Evolutionary conservation across 92 coral and sea anemone species (phyloP), one percentile per base, ranked within the genome.

Genomic region (Porites rus): DNA sequence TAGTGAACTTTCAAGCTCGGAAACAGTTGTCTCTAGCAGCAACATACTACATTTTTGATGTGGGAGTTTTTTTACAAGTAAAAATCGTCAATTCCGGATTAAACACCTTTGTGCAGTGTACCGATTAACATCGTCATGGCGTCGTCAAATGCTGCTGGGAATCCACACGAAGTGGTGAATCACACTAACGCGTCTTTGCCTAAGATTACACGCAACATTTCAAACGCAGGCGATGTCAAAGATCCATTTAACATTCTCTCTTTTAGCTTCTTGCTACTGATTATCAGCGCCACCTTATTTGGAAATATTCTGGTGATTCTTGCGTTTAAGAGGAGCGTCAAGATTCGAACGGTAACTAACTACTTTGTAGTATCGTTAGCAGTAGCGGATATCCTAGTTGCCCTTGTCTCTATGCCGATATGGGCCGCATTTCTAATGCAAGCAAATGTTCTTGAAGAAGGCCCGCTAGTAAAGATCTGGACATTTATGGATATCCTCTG

Each of bases 291-390:
- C 73, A 91, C 98, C 61, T 75, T 96, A 43, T 89, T 96, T 82
- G 98, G 98, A 25, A 96, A 96, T 78, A 70, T 75, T 2, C 87
- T 96, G 56, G 98, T 96, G 22, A 95, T 95, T 59, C 85, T 96
- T 21, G 98, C 98, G 8, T 96, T 96, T 82, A 83, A 81, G 28
- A 84, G 89, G 1, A 88, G 80, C 51, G 65, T 69, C n/a, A 95
- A 93, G 90, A 86, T 96, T 75, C 96, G 94, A 11, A 96, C 98
- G 1, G 94, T 91, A 21, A 96, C 98, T 54, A 96, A 96, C 90
- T 95, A 80, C 85, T 96, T 96, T 62, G 96, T 96, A n/a, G 98
- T 96, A 18, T 96, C 98, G 1, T 64, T 96, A 22, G 98, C 98
- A 0, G 92, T 85, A 20, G 93, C 98, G 58, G 98, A 96, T 19